Evolutionary conservation across 2,113 vertebrate species (phyloP), one percentile per base, ranked within the genome.

Genomic region (Lampris incognitus): DNA sequence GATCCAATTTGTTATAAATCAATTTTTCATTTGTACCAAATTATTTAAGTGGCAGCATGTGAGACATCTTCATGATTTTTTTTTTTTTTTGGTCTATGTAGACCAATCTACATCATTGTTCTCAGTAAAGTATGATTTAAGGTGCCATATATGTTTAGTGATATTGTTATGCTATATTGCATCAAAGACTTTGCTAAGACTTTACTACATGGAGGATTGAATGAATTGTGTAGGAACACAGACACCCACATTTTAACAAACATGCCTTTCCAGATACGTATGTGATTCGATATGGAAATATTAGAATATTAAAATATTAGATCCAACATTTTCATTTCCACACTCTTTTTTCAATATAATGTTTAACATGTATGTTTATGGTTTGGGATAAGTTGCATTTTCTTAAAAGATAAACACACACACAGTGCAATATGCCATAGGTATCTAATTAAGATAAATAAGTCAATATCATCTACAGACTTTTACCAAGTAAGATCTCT

Each of bases 1-100:
- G 13, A 66, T 86, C 39, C 82, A 87, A 76, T 69, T 67, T 75
- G 73, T 72, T 74, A 66, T 80, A 81, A 61, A 77, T 89, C 75
- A 86, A 76, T 77, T 41, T 68, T 87, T 79, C 49, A 88, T 66
- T 58, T 62, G 60, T 69, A 83, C 24, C 56, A 61, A 86, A 85
- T 78, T 61, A 83, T 76, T 86, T 8, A 88, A 75, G 54, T 24
- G 44, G 42, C 55, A 74, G 68, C 73, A 72, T 61, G 77, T 38
- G 55, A 66, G 44, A 49, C 58, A 39, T 42, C 68, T 55, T 58
- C 44, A 4, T 9, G 24, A n/a, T 41, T 24, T 10, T 58, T 13
- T 40, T 24, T 56, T 39, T 40, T 40, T 24, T 24, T 24, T 24
- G 24, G 24, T 24, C 24, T 24, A 24, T 52, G 38, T 49, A 46